Percentiles rank a stretch among this genome's conserved stretches.
Evolutionary conservation across 2,797 vertebrate species (phyloP).

Genomic region (Dermochelys coriacea): DNA sequence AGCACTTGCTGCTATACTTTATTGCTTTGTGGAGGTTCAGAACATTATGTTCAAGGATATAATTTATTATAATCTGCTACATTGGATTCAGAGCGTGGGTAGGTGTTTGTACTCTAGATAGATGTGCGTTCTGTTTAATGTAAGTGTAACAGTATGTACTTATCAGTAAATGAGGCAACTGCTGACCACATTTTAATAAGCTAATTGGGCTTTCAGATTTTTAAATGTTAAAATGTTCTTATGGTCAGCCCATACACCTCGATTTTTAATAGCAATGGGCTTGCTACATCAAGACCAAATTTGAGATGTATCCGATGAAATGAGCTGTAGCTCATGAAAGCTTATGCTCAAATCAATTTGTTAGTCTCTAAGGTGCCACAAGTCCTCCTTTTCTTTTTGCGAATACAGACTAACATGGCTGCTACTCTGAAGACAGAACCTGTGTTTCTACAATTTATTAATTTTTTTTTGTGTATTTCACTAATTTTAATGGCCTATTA

Average conservation of each 20-base stretch:
- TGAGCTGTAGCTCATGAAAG: too few relatives aligned
- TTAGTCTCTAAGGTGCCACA: too few relatives aligned
- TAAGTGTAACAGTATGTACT: slow-evolving; percentile 47
- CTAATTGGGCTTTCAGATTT: neutral
- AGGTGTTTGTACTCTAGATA: slow-evolving; percentile 39
- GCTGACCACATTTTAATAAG: neutral
- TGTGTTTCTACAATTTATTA: fast-evolving
- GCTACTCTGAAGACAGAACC: neutral
- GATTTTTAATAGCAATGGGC: neutral
- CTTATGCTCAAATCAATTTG: too few relatives aligned
- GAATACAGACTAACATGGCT: too few relatives aligned
- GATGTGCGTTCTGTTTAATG: slow-evolving; percentile 50
- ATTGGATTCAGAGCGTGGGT: slow-evolving; percentile 37
- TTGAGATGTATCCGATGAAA: too few relatives aligned
- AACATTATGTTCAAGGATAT: slow-evolving; percentile 64
- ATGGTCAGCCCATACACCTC: neutral
- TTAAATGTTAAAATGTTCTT: neutral
- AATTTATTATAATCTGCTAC: slow-evolving; percentile 50
- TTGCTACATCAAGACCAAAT: neutral
- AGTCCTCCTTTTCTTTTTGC: too few relatives aligned
- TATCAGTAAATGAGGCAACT: neutral
- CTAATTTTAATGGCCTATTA: neutral
- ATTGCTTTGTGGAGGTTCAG: slow-evolving; percentile 34
- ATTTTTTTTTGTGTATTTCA: neutral
- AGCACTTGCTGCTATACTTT: slow-evolving; percentile 56